A percentile compares a stretch with the other conserved stretches of the same genome.
These are phyloP conservation scores for Myotis davidii DNA, from an alignment of 2,113 vertebrate species.

Conservation along the genomic window DNA sequence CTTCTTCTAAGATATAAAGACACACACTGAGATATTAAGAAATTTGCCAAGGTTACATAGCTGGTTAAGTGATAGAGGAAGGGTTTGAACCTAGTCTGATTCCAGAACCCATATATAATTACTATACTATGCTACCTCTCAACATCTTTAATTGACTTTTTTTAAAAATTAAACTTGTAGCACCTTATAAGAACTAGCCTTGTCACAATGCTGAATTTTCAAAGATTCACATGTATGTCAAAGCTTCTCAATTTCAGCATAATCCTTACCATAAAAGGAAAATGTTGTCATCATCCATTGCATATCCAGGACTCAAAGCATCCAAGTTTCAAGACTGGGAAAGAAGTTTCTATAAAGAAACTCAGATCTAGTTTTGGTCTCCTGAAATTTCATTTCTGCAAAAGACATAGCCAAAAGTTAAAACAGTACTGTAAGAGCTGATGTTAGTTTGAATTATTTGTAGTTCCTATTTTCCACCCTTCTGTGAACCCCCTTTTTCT, in stretches of 20 bases:
- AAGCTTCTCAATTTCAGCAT: not conserved
- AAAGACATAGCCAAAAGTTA: slow-evolving; percentile 51
- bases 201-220: slow-evolving; percentile 27
- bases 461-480: not conserved
- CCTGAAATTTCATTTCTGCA: slow-evolving; percentile 49
- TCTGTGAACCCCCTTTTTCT: not conserved
- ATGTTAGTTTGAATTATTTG: not conserved
- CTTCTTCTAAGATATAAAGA: slow-evolving; percentile 9
- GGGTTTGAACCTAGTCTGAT: not conserved
- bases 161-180: not conserved
- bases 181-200: slow-evolving; percentile 7
- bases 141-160: slow-evolving; percentile 1
- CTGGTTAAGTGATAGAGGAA: not conserved
- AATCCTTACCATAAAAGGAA: slow-evolving; percentile 59
- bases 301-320: not conserved
- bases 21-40: not conserved
- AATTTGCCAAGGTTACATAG: not conserved
- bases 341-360: not conserved
- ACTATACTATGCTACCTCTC: not conserved
- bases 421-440: slow-evolving; percentile 30
- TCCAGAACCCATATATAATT: not conserved
- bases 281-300: not conserved
- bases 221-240: slow-evolving; percentile 25
- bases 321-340: not conserved
- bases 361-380: not conserved